Conservation (phyloP, 2,113 vertebrate genomes). For the Psephotus haematonotus region DNA sequence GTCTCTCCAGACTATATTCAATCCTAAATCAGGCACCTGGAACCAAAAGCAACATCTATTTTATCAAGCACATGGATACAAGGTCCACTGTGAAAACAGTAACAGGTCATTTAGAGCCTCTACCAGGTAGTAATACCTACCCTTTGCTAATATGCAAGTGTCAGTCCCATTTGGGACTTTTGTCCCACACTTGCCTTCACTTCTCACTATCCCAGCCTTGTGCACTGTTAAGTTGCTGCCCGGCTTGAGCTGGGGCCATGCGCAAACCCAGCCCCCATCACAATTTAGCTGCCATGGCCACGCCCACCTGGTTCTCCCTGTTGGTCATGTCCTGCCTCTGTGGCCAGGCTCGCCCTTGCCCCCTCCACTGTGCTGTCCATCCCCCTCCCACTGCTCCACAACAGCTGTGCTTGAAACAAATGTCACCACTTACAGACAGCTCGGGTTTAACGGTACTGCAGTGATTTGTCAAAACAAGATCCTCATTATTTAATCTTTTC, state of each 20-base stretch:
- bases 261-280: rapidly evolving
- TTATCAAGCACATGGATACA: rapidly evolving
- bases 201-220: rapidly evolving
- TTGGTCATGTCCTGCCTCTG: not conserved
- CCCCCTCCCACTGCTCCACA: not conserved
- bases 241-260: rapidly evolving
- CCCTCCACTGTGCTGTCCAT: rapidly evolving
- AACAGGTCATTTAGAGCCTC: not conserved
- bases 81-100: not conserved
- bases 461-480: not conserved
- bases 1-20: not conserved
- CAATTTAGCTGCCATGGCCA: rapidly evolving
- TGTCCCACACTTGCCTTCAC: rapidly evolving
- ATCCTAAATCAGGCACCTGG: not conserved
- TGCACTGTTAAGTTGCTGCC: rapidly evolving
- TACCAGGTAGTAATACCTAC: not conserved
- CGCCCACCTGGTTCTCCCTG: not conserved
- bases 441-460: not conserved
- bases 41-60: not conserved
- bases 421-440: rapidly evolving
- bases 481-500: not conserved
- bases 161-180: not conserved
- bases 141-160: not conserved
- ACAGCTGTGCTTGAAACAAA: not conserved
- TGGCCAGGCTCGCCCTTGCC: no score